These are phyloP conservation scores for Jacana jacana DNA, from an alignment of 2,113 vertebrate genomes.

Conservation along the genomic window DNA sequence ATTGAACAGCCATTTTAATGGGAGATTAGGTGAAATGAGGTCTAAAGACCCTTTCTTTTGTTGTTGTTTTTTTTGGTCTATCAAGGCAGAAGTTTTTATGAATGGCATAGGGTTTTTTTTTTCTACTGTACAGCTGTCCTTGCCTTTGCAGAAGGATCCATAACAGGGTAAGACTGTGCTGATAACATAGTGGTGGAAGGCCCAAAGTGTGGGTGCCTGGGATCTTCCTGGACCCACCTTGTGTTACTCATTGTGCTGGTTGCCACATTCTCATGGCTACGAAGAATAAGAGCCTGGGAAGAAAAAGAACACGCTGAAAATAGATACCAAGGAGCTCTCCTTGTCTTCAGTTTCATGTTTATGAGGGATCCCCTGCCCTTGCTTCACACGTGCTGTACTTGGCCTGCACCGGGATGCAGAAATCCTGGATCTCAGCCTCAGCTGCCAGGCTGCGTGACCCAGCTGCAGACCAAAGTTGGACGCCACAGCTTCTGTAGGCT, in stretches of 20 bases:
- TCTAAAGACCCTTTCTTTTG: rapidly evolving
- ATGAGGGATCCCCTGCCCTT: neutral
- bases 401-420: rapidly evolving
- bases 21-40: rapidly evolving
- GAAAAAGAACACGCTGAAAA: neutral
- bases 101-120: neutral
- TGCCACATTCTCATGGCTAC: rapidly evolving
- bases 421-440: neutral
- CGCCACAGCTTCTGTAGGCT: neutral
- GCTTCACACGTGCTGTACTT: neutral
- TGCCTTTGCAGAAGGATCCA: neutral
- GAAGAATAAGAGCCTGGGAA: neutral
- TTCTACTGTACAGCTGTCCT: rapidly evolving
- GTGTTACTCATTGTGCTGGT: rapidly evolving
- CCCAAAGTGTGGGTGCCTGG: neutral
- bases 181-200: neutral
- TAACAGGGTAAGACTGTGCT: neutral
- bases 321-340: neutral
- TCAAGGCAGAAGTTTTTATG: neutral
- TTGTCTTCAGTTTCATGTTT: neutral
- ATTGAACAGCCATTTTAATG: rapidly evolving
- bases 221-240: neutral
- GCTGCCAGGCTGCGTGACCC: slow-evolving; percentile 1
- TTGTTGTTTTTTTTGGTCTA: rapidly evolving
- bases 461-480: neutral